Evolutionary conservation across 2,113 vertebrate species (phyloP).

Genomic region (Coturnix japonica): DNA sequence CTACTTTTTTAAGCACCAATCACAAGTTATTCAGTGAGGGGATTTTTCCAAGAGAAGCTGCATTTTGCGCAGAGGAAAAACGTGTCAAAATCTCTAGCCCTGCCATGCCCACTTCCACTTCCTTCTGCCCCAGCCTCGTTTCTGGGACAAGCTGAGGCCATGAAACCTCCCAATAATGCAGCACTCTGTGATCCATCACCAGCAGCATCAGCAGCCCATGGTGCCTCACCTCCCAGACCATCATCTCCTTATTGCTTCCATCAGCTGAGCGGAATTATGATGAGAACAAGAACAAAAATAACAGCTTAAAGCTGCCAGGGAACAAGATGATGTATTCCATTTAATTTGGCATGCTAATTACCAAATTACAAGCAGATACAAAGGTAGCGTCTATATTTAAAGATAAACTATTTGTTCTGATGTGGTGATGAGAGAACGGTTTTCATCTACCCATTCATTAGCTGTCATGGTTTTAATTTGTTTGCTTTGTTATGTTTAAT

Average conservation of each 20-base stretch:
- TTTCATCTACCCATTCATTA: slow-evolving; percentile 7
- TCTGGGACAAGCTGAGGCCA: background rate
- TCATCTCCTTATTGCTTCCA: accelerated
- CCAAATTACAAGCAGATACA: slow-evolving; percentile 5
- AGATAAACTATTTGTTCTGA: background rate
- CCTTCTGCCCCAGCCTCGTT: background rate
- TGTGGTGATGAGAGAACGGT: background rate
- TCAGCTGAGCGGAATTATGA: accelerated
- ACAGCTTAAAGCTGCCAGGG: background rate
- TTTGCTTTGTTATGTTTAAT: background rate
- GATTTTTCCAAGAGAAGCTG: background rate
- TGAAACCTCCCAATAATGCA: background rate
- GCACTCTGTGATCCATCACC: accelerated
- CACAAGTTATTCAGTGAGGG: accelerated
- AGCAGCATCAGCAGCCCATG: background rate
- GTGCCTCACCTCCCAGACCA: background rate
- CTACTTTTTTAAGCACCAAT: background rate
- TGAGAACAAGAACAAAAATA: background rate
- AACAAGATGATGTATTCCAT: background rate
- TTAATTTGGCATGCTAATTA: background rate
- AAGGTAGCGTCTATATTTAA: slow-evolving; percentile 13
- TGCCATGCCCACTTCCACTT: accelerated
- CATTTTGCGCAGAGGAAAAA: background rate
- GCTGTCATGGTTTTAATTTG: background rate
- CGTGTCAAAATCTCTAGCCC: accelerated